Base-by-base conservation (phyloP, 2,888 invertebrate species). In the Apamea monoglypha region DNA sequence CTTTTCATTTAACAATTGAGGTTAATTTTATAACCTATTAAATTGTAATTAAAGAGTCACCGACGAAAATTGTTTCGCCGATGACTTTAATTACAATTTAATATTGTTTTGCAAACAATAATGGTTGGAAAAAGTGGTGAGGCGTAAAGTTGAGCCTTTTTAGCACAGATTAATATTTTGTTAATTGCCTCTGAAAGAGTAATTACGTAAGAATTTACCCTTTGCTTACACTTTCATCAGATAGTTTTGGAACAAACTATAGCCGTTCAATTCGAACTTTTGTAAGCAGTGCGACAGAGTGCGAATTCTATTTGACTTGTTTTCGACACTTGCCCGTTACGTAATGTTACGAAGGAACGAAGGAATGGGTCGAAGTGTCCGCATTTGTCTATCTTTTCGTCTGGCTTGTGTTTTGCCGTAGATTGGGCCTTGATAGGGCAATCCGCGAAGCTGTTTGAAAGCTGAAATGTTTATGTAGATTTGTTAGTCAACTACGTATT, bases 231-330 rank as follows among this genome's bases (percentile, higher is more conserved):
- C 14, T 14, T 68, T 18, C 18, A 21, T 21, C 3, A 44, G 6
- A 47, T 29, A 21, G 3, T 29, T 72, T 3, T 18, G 32, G n/a
- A 25, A 18, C 32, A 47, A 76, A n/a, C 32, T 6, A 47, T 61
- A 68, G 53, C 7, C 2, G 53, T 63, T 82, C 14, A 25, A 36
- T 68, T 36, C 16, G 8, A 25, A 77, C 18, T 64, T 79, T 79
- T 79, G 47, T 82, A 56, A 80, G 81, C 81, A 82, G 61, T 84
- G 84, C 81, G 81, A n/a, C 67, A 78, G 12, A n/a, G 64, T 59
- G 47, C 61, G 67, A 71, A 79, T 61, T 68, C 67, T 68, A 44
- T 44, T 61, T 32, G 74, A 44, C 29, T 81, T 66, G 56, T 21
- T 61, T 56, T 36, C 53, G 59, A 53, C 53, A 79, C 21, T 84